phyloP scores from a whole-genome alignment of 2,113 vertebrate genomes.

The Haliaeetus leucogaster region DNA sequence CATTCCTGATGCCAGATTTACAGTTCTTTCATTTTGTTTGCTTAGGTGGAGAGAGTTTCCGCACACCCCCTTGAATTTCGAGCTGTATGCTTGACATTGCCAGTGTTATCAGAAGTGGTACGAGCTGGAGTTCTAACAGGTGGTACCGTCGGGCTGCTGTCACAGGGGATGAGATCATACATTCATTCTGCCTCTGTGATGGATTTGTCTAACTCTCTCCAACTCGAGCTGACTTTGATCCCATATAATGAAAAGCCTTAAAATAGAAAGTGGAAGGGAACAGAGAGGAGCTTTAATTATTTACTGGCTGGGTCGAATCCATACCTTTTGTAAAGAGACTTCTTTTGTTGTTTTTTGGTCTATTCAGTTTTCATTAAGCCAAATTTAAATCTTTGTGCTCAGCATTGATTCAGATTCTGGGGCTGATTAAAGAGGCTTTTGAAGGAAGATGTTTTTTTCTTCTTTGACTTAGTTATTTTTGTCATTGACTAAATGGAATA shows the following conservation, averaged over 20 bases:
- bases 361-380: slow-evolving; percentile 53
- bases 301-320: slow-evolving; percentile 18
- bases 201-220: slow-evolving; percentile 46
- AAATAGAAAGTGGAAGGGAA: slow-evolving; percentile 60
- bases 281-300: slow-evolving; percentile 60
- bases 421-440: slow-evolving; percentile 37
- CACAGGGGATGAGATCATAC: slow-evolving; percentile 18
- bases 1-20: background rate
- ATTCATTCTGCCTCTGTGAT: background rate
- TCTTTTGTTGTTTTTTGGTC: slow-evolving; percentile 43
- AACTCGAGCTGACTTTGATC: slow-evolving; percentile 53
- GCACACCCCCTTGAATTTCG: background rate
- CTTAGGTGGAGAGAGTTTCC: background rate
- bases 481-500: background rate
- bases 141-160: background rate
- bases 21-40: background rate
- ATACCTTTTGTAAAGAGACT: slow-evolving; percentile 32
- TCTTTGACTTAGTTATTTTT: background rate
- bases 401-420: slow-evolving; percentile 14
- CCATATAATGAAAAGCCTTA: slow-evolving; percentile 37
- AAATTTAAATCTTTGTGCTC: slow-evolving; percentile 39
- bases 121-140: background rate
- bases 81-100: slow-evolving; percentile 1
- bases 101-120: background rate
- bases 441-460: background rate